phyloP scores from a whole-genome alignment of 2,888 invertebrate species.

The Cartodere bifasciata region DNA sequence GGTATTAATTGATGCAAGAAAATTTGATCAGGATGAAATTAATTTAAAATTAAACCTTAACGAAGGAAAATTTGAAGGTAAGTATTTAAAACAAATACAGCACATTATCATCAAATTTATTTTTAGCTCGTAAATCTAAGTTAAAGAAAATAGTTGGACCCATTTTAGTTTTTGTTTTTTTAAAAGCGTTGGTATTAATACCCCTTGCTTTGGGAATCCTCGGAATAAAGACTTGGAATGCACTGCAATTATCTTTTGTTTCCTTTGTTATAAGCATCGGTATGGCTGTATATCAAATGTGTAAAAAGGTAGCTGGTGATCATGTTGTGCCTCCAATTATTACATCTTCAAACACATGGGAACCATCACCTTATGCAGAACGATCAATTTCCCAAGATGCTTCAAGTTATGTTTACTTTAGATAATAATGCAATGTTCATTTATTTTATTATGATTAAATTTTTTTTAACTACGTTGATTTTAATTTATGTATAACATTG shows the following conservation, averaged over 20 bases:
- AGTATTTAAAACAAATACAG: not conserved
- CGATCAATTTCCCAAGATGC: no score
- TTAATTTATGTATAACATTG: no score
- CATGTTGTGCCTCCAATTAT: constrained; percentile 45
- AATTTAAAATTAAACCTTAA: constrained; percentile 56
- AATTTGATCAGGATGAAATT: constrained; percentile 61
- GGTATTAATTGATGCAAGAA: constrained; percentile 62
- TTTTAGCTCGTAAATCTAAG: constrained; percentile 55
- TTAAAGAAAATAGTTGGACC: constrained; percentile 75
- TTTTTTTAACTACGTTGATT: no score
- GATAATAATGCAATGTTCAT: no score
- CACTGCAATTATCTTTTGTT: constrained; percentile 75
- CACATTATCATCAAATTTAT: constrained; percentile 7
- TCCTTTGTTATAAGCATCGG: constrained; percentile 74
- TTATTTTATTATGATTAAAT: no score
- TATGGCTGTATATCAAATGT: constrained; percentile 74
- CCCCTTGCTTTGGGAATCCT: constrained; percentile 74
- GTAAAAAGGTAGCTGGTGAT: constrained; percentile 73
- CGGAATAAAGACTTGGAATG: constrained; percentile 79
- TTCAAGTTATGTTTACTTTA: no score
- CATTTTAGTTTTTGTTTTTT: constrained; percentile 66
- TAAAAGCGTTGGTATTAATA: constrained; percentile 76
- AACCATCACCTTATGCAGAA: constrained; percentile 30
- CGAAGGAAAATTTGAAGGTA: constrained; percentile 28
- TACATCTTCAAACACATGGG: constrained; percentile 33